These are phyloP conservation scores for Anthophora plumipes DNA, from an alignment of 2,888 invertebrate species.

Conservation along the genomic window DNA sequence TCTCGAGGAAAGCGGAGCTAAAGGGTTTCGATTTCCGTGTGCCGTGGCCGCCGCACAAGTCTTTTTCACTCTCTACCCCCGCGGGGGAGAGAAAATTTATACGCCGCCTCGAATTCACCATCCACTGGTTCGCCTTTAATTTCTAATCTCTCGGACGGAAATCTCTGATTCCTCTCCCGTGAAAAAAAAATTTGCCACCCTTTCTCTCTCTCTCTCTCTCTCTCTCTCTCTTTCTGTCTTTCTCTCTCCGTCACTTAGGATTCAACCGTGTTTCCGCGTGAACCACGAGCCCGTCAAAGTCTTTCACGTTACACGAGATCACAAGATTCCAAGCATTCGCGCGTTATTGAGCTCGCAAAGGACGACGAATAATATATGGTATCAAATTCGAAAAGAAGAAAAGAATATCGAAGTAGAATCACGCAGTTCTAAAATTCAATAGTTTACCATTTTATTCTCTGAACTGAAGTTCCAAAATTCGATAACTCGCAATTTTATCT, in stretches of 20 bases:
- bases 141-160: conserved; percentile 47
- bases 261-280: no score
- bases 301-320: not conserved
- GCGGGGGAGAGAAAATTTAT: conserved; percentile 44
- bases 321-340: not conserved
- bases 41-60: conserved; percentile 36
- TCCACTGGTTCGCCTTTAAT: conserved; percentile 38
- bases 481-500: no score
- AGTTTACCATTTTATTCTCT: no score
- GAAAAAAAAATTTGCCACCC: conserved; percentile 3
- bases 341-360: not conserved
- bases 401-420: not conserved
- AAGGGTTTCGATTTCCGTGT: conserved; percentile 67
- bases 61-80: conserved; percentile 34
- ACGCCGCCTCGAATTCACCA: conserved; percentile 27
- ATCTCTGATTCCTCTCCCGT: conserved; percentile 12
- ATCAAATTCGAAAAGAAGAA: not conserved
- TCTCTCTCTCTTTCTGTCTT: no score
- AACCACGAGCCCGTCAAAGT: not conserved
- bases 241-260: no score
- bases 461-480: no score
- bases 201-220: no score
- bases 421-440: no score
- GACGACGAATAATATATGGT: no score
- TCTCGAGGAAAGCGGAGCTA: conserved; percentile 63